Percentiles rank a stretch among this genome's conserved stretches.
Evolutionary conservation across 2,797 vertebrate genomes (phyloP).

Genomic region (Brachyalestes nurse): DNA sequence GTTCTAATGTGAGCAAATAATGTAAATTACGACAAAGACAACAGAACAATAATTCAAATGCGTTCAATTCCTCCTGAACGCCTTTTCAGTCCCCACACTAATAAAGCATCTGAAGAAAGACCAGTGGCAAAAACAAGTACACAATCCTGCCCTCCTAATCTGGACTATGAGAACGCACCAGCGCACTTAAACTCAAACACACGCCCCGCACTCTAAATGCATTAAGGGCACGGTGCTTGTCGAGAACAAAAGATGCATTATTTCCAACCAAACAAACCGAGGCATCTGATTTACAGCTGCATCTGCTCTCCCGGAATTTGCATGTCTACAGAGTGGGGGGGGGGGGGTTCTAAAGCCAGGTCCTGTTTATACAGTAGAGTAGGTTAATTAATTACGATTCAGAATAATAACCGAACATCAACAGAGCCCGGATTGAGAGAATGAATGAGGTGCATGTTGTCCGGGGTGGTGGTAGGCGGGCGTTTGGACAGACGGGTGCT

Average conservation of each 20-base stretch:
- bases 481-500: conserved; percentile 4
- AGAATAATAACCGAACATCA: conserved; percentile 21
- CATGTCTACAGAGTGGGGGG: background rate
- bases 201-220: background rate
- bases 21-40: too few species aligned
- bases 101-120: background rate
- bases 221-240: conserved; percentile 11
- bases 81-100: background rate
- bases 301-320: conserved; percentile 1
- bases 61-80: too few species aligned
- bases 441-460: background rate
- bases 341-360: background rate
- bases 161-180: background rate
- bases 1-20: too few species aligned
- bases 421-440: background rate
- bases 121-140: background rate
- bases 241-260: conserved; percentile 29
- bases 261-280: conserved; percentile 10
- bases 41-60: too few species aligned
- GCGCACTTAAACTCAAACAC: background rate
- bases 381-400: conserved; percentile 47
- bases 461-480: background rate
- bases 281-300: conserved; percentile 29
- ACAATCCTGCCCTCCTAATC: background rate
- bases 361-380: conserved; percentile 3